A percentile compares a stretch with the other conserved stretches of the same genome.
Conservation (phyloP, 2,797 vertebrate genomes). For the Columba guinea region DNA sequence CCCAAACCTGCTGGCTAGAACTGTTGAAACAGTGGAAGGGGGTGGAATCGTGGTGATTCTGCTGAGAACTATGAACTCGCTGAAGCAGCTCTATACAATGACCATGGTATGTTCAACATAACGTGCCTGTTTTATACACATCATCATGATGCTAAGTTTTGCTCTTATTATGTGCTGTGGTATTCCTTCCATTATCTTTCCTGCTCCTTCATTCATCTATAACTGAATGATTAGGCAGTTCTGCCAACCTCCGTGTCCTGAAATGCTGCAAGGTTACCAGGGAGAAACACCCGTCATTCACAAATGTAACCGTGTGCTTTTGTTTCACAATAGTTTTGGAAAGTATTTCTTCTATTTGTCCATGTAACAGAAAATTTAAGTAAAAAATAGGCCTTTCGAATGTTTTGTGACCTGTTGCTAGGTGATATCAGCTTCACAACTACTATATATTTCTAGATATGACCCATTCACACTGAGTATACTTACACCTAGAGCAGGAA, state of each 20-base stretch:
- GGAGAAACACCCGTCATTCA: neutral
- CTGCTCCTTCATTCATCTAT: neutral
- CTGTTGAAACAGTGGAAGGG: slow-evolving; percentile 95
- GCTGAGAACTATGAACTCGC: slow-evolving; percentile 92
- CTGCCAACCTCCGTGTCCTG: neutral
- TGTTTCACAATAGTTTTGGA: neutral
- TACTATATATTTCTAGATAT: neutral
- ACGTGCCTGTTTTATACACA: accelerated
- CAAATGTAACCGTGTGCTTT: neutral
- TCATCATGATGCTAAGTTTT: neutral
- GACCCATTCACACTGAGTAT: neutral
- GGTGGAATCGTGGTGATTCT: slow-evolving; percentile 93
- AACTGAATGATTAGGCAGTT: neutral
- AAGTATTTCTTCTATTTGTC: neutral
- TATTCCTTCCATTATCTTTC: neutral
- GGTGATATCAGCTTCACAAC: neutral
- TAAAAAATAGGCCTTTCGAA: neutral
- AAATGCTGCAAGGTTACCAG: neutral
- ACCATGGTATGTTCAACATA: slow-evolving; percentile 83
- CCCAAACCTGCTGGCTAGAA: slow-evolving; percentile 94
- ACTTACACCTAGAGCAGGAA: neutral
- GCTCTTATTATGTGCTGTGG: accelerated
- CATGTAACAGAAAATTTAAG: neutral
- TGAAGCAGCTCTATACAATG: slow-evolving; percentile 97
- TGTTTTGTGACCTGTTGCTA: neutral